These are phyloP conservation scores for Beaufortia kweichowensis DNA, from an alignment of 2,113 vertebrate genomes.

Conservation along the genomic window DNA sequence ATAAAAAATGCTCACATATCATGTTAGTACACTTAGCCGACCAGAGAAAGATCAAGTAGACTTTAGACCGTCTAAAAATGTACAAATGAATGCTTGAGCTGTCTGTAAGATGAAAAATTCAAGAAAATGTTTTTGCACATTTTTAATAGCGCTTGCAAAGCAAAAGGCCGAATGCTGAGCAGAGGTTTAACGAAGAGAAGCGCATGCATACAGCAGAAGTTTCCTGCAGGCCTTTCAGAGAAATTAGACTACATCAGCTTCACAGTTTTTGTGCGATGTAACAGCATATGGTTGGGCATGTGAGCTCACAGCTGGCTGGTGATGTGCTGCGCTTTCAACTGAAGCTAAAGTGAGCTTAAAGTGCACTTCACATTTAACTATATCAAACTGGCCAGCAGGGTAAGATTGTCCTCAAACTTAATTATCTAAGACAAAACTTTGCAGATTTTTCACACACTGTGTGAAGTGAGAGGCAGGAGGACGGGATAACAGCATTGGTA, in stretches of 20 bases:
- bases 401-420: conserved; percentile 43
- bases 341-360: conserved; percentile 50
- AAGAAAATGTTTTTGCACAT: conserved; percentile 18
- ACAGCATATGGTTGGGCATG: conserved; percentile 35
- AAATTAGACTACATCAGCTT: conserved; percentile 48
- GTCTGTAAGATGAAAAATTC: conserved; percentile 7
- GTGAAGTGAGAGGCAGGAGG: not conserved
- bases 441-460: conserved; percentile 5
- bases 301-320: conserved; percentile 48
- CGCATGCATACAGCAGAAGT: not conserved
- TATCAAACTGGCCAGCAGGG: conserved; percentile 51
- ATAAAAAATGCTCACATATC: no score
- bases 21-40: no score
- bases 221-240: conserved; percentile 36
- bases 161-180: conserved; percentile 27
- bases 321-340: conserved; percentile 41
- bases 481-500: conserved; percentile 4
- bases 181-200: conserved; percentile 36
- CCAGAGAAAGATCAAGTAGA: not conserved
- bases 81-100: conserved; percentile 20
- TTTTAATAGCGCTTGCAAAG: conserved; percentile 31
- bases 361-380: conserved; percentile 46
- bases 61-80: not conserved
- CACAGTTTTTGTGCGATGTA: conserved; percentile 37
- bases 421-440: conserved; percentile 46